Percentiles rank a stretch among this genome's conserved stretches.
Evolutionary conservation across 2,113 vertebrate species (phyloP).

Genomic region (Solenodon paradoxus): DNA sequence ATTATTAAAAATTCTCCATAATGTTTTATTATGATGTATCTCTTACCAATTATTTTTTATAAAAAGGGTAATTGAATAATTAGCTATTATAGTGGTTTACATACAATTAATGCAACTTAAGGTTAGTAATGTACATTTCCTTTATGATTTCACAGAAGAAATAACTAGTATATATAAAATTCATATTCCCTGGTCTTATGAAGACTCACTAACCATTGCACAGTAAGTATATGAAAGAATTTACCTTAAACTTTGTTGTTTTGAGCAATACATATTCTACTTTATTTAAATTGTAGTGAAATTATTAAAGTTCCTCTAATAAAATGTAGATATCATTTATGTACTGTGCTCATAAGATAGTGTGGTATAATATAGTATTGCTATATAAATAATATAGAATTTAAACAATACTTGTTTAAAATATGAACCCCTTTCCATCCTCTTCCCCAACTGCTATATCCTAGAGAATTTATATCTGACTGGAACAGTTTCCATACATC

Average conservation of each 20-base stretch:
- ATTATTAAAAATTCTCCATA: background rate
- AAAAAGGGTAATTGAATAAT: background rate
- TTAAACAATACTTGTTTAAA: background rate
- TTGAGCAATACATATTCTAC: background rate
- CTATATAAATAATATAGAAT: background rate
- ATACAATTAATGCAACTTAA: background rate
- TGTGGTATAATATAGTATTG: background rate
- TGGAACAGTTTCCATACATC: background rate
- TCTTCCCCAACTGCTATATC: background rate
- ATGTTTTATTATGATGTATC: background rate
- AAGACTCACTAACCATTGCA: conserved; percentile 89
- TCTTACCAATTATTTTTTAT: background rate
- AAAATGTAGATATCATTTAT: background rate
- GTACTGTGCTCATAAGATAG: background rate
- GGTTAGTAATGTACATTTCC: conserved; percentile 1
- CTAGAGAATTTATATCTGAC: rapidly evolving
- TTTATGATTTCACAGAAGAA: conserved; percentile 84
- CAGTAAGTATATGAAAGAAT: conserved; percentile 83
- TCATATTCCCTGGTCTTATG: conserved; percentile 93
- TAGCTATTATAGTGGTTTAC: background rate
- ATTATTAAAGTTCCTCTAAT: background rate
- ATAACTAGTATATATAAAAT: conserved; percentile 91
- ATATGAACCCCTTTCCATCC: background rate
- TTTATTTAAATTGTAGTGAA: background rate
- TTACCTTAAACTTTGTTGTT: conserved; percentile 6